These are phyloP conservation scores for Chionis minor DNA, from an alignment of 2,113 vertebrate species.

Conservation along the genomic window DNA sequence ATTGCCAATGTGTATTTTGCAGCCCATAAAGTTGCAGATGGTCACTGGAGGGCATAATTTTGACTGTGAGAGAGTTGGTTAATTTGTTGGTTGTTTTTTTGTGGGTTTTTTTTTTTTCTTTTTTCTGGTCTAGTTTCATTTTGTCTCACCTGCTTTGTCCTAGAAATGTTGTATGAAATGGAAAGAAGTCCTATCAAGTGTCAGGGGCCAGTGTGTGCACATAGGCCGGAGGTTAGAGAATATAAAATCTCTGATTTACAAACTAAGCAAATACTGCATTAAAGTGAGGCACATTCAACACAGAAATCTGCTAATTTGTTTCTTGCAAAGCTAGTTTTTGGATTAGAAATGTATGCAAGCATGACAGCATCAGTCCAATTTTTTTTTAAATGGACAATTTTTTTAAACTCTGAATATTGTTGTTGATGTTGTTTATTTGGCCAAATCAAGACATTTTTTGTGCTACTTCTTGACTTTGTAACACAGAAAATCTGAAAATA, in stretches of 20 bases:
- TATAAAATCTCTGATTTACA: not conserved
- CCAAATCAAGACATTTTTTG: not conserved
- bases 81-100: rapidly evolving
- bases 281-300: not conserved
- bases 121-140: not conserved
- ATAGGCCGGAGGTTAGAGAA: not conserved
- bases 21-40: not conserved
- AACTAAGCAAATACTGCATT: not conserved
- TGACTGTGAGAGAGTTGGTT: not conserved
- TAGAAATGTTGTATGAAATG: not conserved
- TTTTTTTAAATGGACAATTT: not conserved
- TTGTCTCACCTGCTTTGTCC: not conserved
- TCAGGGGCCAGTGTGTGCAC: not conserved
- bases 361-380: not conserved
- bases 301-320: not conserved
- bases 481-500: not conserved
- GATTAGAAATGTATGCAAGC: not conserved
- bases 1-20: not conserved
- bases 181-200: not conserved
- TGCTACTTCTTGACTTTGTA: not conserved
- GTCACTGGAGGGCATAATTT: not conserved
- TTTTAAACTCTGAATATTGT: not conserved
- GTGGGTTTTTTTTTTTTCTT: too few relatives aligned
- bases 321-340: not conserved
- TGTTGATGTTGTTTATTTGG: not conserved